phyloP scores from a whole-genome alignment of 2,113 vertebrate species.

The Pimephales promelas region DNA sequence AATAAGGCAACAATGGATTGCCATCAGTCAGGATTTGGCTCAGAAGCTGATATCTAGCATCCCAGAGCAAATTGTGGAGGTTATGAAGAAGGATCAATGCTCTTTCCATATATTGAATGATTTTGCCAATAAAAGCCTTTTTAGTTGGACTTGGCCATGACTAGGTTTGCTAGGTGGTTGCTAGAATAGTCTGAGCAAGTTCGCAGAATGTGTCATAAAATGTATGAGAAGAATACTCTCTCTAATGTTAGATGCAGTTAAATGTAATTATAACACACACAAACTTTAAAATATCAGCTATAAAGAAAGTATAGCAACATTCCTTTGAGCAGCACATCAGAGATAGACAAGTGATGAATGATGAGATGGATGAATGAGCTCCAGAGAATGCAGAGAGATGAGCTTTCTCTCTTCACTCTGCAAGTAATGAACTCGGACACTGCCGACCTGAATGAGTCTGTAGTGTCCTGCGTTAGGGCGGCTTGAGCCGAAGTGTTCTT shows the following conservation, averaged over 20 bases:
- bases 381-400: slow-evolving; percentile 13
- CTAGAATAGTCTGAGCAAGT: too few relatives aligned
- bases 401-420: slow-evolving; percentile 22
- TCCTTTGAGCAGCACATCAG: not conserved
- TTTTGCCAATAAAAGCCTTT: too few relatives aligned
- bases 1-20: too few relatives aligned
- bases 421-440: slow-evolving; percentile 59
- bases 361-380: not conserved
- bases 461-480: slow-evolving; percentile 51
- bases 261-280: not conserved
- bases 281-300: not conserved
- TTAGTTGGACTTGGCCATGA: too few relatives aligned
- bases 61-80: too few relatives aligned
- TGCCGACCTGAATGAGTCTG: slow-evolving; percentile 60
- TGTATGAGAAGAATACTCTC: not conserved
- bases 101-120: too few relatives aligned
- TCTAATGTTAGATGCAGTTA: not conserved
- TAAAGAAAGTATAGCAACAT: not conserved
- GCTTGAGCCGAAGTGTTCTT: slow-evolving; percentile 47
- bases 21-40: too few relatives aligned
- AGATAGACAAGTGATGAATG: not conserved
- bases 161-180: not conserved
- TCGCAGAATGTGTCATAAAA: not conserved
- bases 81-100: too few relatives aligned
- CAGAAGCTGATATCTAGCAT: too few relatives aligned